Evolutionary conservation across 2,113 vertebrate species (phyloP).

Genomic region (Eolophus roseicapilla): DNA sequence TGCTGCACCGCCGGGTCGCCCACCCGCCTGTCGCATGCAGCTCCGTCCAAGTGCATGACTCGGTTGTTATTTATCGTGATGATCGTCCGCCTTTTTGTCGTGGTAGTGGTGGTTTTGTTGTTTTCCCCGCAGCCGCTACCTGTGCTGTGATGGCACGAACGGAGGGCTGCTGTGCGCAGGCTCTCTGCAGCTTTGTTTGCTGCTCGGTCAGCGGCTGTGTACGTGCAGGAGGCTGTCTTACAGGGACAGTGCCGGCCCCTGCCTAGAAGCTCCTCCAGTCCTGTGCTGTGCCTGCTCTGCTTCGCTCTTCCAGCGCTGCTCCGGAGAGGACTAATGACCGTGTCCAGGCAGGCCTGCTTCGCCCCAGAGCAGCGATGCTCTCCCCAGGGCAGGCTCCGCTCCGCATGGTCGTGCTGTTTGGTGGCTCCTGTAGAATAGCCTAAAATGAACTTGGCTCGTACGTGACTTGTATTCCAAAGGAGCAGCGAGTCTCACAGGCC

Average conservation of each 20-base stretch:
- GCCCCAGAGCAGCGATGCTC: not conserved
- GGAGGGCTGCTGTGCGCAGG: slow-evolving; percentile 50
- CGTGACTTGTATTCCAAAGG: slow-evolving; percentile 53
- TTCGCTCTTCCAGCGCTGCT: not conserved
- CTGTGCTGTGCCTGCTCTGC: not conserved
- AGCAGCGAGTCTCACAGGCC: not conserved
- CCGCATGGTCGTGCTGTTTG: not conserved
- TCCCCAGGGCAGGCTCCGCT: not conserved
- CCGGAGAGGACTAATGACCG: not conserved
- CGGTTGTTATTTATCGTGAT: not conserved
- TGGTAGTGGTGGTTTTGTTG: not conserved
- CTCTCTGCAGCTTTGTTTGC: slow-evolving; percentile 66
- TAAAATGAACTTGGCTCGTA: slow-evolving; percentile 52
- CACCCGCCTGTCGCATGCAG: not conserved
- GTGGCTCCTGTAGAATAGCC: slow-evolving; percentile 42
- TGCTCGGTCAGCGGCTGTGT: slow-evolving; percentile 51
- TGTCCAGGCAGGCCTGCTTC: not conserved
- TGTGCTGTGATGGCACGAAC: slow-evolving; percentile 29
- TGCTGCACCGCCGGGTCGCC: not conserved
- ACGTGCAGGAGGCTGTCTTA: slow-evolving; percentile 62
- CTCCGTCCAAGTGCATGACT: not conserved
- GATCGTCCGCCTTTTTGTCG: not conserved
- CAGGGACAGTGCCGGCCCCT: slow-evolving; percentile 40
- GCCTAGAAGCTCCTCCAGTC: not conserved
- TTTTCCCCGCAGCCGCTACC: slow-evolving; percentile 36